Percentiles rank a stretch among this genome's conserved stretches.
phyloP scores from a whole-genome alignment of 2,113 vertebrate species.

The Glaucidium brasilianum region DNA sequence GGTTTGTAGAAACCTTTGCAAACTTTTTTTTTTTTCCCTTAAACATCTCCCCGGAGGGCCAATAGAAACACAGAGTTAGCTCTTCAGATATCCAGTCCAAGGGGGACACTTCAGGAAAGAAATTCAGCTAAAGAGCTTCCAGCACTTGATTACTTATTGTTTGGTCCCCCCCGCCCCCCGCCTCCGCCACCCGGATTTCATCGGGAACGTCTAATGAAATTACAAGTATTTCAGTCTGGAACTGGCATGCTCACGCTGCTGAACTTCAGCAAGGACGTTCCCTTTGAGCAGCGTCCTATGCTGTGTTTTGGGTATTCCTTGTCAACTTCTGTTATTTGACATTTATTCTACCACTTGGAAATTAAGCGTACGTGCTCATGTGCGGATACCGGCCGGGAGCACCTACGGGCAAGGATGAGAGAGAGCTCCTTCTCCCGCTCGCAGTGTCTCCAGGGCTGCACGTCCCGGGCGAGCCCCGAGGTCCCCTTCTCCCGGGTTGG shows the following conservation, averaged over 20 bases:
- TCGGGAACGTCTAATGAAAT: slow-evolving; percentile 44
- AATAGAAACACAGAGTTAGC: background rate
- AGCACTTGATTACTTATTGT: slow-evolving; percentile 48
- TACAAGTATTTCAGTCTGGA: slow-evolving; percentile 34
- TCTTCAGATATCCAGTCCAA: slow-evolving; percentile 28
- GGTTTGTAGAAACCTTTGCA: slow-evolving; percentile 13
- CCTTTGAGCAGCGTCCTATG: background rate
- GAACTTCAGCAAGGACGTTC: background rate
- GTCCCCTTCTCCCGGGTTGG: background rate
- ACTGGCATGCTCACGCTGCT: background rate
- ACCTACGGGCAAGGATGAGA: background rate
- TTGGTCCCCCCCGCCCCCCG: background rate
- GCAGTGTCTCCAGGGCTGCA: background rate
- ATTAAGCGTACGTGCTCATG: background rate
- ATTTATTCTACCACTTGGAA: background rate
- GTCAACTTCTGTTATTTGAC: background rate
- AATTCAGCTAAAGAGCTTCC: slow-evolving; percentile 53
- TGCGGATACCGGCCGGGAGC: background rate
- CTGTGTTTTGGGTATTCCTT: background rate
- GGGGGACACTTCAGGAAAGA: slow-evolving; percentile 40
- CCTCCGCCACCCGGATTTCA: background rate
- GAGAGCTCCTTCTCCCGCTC: background rate
- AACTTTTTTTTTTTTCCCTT: slow-evolving; percentile 15
- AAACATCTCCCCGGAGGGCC: background rate
- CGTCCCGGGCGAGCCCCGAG: background rate